Conservation (phyloP, 2,797 vertebrate genomes). For the Rallus crepitans region DNA sequence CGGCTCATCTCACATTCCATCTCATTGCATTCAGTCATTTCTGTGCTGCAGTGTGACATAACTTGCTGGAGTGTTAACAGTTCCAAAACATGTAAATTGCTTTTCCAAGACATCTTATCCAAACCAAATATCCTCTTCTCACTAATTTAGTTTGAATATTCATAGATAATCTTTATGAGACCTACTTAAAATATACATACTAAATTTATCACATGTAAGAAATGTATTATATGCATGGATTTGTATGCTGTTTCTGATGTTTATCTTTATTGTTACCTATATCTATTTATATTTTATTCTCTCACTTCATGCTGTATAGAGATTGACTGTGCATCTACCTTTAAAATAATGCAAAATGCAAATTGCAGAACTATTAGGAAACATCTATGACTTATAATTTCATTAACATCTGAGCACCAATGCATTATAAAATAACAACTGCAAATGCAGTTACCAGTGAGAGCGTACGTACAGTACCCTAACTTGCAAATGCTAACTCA, state of each 20-base stretch:
- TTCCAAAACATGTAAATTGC: constrained; percentile 25
- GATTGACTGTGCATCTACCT: not conserved
- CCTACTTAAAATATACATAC: not conserved
- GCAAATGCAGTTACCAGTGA: not conserved
- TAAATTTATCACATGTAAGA: not conserved
- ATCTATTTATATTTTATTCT: not conserved
- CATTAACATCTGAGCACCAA: not conserved
- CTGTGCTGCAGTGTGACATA: constrained; percentile 28
- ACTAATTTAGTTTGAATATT: constrained; percentile 33
- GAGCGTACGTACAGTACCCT: not conserved
- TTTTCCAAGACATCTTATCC: constrained; percentile 29
- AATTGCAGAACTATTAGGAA: not conserved
- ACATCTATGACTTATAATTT: not conserved
- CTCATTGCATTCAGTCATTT: not conserved
- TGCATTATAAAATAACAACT: not conserved
- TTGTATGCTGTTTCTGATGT: not conserved
- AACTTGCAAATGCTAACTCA: not conserved
- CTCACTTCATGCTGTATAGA: not conserved
- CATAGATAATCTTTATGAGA: constrained; percentile 43
- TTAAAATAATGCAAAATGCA: not conserved
- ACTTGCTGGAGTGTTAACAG: constrained; percentile 6
- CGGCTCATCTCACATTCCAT: constrained; percentile 34
- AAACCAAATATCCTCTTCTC: constrained; percentile 55
- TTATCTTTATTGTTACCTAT: not conserved
- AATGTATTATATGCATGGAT: not conserved